Base-by-base conservation (phyloP, 1,140 invertebrate species). In the Colletes gigas region DNA sequence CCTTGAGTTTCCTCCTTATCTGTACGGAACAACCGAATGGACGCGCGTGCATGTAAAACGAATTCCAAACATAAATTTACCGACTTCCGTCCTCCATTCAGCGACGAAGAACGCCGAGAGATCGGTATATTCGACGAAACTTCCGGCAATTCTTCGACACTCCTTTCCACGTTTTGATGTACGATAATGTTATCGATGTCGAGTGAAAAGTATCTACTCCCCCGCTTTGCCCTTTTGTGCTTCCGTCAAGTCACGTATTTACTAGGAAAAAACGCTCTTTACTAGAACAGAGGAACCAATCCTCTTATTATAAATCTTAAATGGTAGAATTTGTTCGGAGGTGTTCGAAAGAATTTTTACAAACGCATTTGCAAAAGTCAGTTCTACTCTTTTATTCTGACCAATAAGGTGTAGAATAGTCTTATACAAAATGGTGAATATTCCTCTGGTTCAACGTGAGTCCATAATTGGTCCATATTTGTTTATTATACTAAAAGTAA, bases 21-120 rank as follows among this genome's bases (percentile, higher is more conserved):
- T 50, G 17, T 1, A 68, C 19, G 47, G n/a, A 41, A 60, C 70
- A 60, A 65, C 50, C 66, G 41, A 72, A 68, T 62, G 62, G 66
- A 83, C 19, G 62, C 71, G 73, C 68, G 71, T 75, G 55, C 70
- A 75, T 82, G 73, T 85, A 86, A 85, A 85, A 17, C 83, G 83
- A 86, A 85, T 85, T 85, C 79, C 84, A 73, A 59, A 72, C 79
- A 71, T 84, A 86, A 85, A 86, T 86, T 86, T 78, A 74, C 65
- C 65, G 50, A 82, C 84, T 85, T 86, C 84, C 84, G 84, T n/a
- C 75, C 83, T 41, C 73, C 74, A 82, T 85, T 82, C 83, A 81
- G 50, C 47, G 17, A 57, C 60, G 44, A 30, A 57, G 68, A 69
- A 78, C 82, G 54, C 39, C 57, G 57, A 12, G 41, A 65, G 57